Evolutionary conservation across 2,797 vertebrate species (phyloP), one percentile per base, ranked within the genome.

Genomic region (Hoplostethus atlanticus): DNA sequence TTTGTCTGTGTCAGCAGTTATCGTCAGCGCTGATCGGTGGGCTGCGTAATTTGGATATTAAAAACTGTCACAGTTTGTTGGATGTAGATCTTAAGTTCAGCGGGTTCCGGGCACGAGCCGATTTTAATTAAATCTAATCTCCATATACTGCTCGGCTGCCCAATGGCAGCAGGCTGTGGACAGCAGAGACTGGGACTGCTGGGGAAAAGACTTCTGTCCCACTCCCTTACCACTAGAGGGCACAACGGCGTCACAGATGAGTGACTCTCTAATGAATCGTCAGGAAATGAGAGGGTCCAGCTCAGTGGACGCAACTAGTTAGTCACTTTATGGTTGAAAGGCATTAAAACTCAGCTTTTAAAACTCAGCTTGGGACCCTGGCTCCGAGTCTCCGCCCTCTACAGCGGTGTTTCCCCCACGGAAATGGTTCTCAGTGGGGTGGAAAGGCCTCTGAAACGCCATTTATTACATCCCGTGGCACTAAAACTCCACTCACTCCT

Each of bases 51-150:
- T 73, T 84, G 62, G 74, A 83, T 83, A 77, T 86, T 83, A 83
- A 80, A 84, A 85, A 15, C 71, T 50, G 76, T 79, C 78, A 82
- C 65, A 68, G 73, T 71, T 79, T 70, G 65, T 74, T 71, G 85
- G 64, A 75, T 67, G 68, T 54, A 53, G 80, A 71, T 75, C 57
- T 71, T 21, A 71, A 68, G 66, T 79, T 89, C 64, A 67, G 61
- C 2, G 13, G 64, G 62, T 64, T 75, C 58, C 15, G 38, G 15
- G 72, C 56, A 66, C 9, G 17, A 66, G 75, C 67, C 50, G 11
- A 40, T 67, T 79, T 78, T 84, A 84, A 89, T 88, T 81, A 76
- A 84, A 87, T 85, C 56, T 68, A 55, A 81, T 88, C 60, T 71
- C 34, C 59, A 59, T 71, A 51, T 56, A 73, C 25, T 68, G 52